A percentile compares a stretch with the other conserved stretches of the same genome.
Evolutionary conservation across 23 tunicate species (phyloP).

Genomic region (Clavelina lepadiformis): DNA sequence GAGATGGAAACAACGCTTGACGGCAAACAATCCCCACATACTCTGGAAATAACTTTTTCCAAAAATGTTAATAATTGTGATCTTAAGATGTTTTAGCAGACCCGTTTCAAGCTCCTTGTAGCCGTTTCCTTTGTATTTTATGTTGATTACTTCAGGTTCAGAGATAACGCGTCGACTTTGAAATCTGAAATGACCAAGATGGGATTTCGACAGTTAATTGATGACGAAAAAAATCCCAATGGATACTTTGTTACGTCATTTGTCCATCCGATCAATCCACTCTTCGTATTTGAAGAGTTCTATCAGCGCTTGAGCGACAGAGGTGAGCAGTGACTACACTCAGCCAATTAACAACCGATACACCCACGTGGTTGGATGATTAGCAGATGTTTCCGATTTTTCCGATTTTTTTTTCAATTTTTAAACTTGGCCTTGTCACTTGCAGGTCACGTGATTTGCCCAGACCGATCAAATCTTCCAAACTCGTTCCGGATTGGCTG

Average conservation of each 20-base stretch:
- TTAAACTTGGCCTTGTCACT: not conserved
- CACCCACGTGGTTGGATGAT: not conserved
- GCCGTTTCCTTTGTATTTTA: not conserved
- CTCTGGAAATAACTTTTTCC: not conserved
- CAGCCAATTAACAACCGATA: not conserved
- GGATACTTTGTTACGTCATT: slow-evolving; percentile 21
- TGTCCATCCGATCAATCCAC: slow-evolving; percentile 7
- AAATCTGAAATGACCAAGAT: slow-evolving; percentile 22
- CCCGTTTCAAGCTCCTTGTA: not conserved
- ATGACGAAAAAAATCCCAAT: slow-evolving; percentile 2
- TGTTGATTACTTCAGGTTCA: slow-evolving; percentile 1
- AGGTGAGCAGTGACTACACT: slow-evolving; percentile 1
- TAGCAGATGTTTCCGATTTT: too few species aligned
- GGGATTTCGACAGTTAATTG: slow-evolving; percentile 7
- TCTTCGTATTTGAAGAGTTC: slow-evolving; percentile 20
- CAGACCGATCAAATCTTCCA: not conserved
- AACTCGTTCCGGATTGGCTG: slow-evolving; percentile 29
- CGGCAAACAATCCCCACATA: not conserved
- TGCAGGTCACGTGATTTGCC: slow-evolving; percentile 12
- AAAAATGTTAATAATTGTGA: not conserved
- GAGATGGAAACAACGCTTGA: not conserved
- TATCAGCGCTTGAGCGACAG: slow-evolving; percentile 10
- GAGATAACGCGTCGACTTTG: slow-evolving; percentile 1
- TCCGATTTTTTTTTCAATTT: too few species aligned
- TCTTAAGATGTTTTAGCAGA: too few species aligned